Evolutionary conservation across 2,113 vertebrate genomes (phyloP).

Genomic region (Geococcyx californianus): DNA sequence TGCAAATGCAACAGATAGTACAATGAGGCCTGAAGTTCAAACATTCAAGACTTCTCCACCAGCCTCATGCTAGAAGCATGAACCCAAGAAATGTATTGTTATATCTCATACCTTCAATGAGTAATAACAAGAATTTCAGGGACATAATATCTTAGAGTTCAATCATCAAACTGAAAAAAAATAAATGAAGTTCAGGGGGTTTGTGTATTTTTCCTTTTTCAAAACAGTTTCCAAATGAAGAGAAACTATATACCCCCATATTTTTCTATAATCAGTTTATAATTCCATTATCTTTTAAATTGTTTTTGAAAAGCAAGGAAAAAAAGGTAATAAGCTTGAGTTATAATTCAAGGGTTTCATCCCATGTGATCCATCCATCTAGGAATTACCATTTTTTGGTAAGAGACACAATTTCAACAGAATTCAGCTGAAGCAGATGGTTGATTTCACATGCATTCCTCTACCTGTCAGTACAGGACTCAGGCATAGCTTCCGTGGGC

Average conservation of each 20-base stretch:
- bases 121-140: background rate
- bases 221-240: background rate
- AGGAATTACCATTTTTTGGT: constrained; percentile 44
- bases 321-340: background rate
- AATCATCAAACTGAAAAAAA: background rate
- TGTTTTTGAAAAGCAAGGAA: background rate
- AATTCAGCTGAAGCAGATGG: constrained; percentile 33
- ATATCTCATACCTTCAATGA: background rate
- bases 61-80: background rate
- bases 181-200: background rate
- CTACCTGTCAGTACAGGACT: background rate
- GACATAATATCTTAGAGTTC: background rate
- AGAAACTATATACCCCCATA: background rate
- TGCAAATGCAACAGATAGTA: background rate
- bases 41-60: background rate
- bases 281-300: background rate
- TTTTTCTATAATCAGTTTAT: background rate
- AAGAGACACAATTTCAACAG: constrained; percentile 11
- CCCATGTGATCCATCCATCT: background rate
- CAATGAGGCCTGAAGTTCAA: background rate
- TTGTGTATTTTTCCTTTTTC: background rate
- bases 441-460: background rate
- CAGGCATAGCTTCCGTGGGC: background rate
- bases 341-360: background rate
- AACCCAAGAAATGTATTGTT: background rate